Evolutionary conservation across 2,888 invertebrate species (phyloP).

Genomic region (Drosophila algonquin): DNA sequence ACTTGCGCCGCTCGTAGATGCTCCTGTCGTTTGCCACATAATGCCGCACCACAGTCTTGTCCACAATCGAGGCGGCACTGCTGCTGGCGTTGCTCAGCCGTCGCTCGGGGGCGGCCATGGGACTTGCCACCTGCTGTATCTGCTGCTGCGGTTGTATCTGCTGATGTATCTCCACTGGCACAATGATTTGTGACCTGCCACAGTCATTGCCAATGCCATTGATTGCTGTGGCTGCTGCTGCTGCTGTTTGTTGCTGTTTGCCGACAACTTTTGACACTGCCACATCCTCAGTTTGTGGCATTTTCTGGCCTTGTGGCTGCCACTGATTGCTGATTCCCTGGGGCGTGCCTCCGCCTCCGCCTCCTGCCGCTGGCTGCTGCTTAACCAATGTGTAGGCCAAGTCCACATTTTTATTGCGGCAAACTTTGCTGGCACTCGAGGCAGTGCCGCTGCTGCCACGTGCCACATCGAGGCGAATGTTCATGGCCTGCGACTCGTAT

Average conservation of each 20-base stretch:
- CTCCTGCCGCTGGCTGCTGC: conserved; percentile 48
- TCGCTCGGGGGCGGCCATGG: conserved; percentile 35
- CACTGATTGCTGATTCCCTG: conserved; percentile 36
- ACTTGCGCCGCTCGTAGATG: conserved; percentile 87
- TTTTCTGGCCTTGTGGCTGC: conserved; percentile 12
- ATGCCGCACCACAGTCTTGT: conserved; percentile 86
- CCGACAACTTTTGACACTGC: conserved; percentile 35
- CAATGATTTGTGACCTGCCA: conserved; percentile 69
- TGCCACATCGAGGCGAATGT: conserved; percentile 73
- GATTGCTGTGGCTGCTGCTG: conserved; percentile 26
- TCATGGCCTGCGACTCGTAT: conserved; percentile 79
- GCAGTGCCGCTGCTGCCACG: conserved; percentile 34
- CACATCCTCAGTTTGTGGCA: conserved; percentile 14
- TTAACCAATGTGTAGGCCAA: conserved; percentile 82
- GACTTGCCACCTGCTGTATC: conserved; percentile 17
- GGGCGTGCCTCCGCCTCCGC: conserved; percentile 9
- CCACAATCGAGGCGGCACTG: conserved; percentile 68
- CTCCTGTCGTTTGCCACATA: conserved; percentile 87
- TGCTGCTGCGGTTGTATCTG: conserved; percentile 6
- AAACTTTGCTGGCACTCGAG: conserved; percentile 67
- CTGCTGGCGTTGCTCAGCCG: conserved; percentile 76
- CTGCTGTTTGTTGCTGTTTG: conserved; percentile 40
- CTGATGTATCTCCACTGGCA: conserved; percentile 77
- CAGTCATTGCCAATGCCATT: neutral
- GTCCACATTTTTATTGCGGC: conserved; percentile 84